Evolutionary conservation across 1,140 invertebrate genomes (phyloP).

Genomic region (Drosophila tani): DNA sequence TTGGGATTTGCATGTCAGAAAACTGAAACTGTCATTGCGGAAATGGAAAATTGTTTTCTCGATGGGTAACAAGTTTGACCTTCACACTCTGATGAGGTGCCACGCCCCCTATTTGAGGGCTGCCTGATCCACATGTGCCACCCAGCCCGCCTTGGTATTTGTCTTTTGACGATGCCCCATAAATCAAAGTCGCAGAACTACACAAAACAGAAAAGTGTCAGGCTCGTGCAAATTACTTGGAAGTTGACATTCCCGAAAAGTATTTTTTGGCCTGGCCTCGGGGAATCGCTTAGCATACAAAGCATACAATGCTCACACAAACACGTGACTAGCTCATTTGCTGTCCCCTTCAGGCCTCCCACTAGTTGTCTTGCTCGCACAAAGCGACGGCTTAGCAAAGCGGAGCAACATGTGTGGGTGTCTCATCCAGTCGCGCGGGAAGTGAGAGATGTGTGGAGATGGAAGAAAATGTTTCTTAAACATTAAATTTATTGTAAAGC

Average conservation of each 20-base stretch:
- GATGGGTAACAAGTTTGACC: conserved; percentile 54
- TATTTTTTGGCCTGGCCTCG: conserved; percentile 31
- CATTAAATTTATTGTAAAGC: neutral
- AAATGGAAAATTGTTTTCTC: conserved; percentile 51
- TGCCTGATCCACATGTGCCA: conserved; percentile 24
- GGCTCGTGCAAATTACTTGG: conserved; percentile 82
- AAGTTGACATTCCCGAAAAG: conserved; percentile 60
- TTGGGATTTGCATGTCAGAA: conserved; percentile 33
- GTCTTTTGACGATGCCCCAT: conserved; percentile 50
- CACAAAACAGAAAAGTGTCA: conserved; percentile 70
- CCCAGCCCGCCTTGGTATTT: conserved; percentile 7
- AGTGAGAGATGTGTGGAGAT: neutral
- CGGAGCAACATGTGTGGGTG: conserved; percentile 75
- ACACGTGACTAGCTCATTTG: conserved; percentile 8
- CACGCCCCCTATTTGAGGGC: conserved; percentile 27
- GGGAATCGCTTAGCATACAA: conserved; percentile 44
- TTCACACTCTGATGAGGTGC: conserved; percentile 51
- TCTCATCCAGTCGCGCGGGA: conserved; percentile 20
- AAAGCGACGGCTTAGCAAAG: conserved; percentile 27
- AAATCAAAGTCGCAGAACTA: conserved; percentile 80
- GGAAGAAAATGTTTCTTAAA: neutral
- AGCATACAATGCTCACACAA: conserved; percentile 1
- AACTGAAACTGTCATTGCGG: conserved; percentile 37
- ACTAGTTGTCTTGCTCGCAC: conserved; percentile 14
- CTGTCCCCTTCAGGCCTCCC: conserved; percentile 1